phyloP scores from a whole-genome alignment of 2,797 vertebrate species.

The Sebastes trivittatus region DNA sequence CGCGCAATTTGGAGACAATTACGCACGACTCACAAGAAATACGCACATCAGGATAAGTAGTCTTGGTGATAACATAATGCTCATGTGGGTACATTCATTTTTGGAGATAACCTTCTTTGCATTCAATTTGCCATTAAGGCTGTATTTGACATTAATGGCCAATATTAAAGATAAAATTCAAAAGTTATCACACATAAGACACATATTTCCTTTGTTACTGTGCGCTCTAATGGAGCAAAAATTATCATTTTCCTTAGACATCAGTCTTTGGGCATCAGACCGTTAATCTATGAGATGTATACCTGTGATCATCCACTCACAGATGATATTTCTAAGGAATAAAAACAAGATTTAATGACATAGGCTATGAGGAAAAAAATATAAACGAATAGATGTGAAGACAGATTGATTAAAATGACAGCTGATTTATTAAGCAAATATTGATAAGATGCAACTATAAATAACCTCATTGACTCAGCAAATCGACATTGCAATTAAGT shows the following conservation, averaged over 20 bases:
- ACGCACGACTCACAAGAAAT: slow-evolving; percentile 33
- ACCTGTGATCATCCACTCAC: neutral
- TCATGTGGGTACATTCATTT: neutral
- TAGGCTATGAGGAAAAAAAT: too few species aligned
- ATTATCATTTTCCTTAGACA: too few species aligned
- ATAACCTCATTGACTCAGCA: slow-evolving; percentile 43
- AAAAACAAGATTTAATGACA: neutral
- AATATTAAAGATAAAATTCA: too few species aligned
- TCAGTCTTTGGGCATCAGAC: slow-evolving; percentile 15
- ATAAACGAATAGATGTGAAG: neutral
- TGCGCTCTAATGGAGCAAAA: too few species aligned
- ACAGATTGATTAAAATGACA: neutral
- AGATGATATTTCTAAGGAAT: neutral
- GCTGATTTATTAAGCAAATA: neutral
- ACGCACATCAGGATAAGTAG: slow-evolving; percentile 19
- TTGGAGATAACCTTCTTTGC: slow-evolving; percentile 1
- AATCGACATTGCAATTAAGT: slow-evolving; percentile 74
- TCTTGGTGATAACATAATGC: slow-evolving; percentile 17
- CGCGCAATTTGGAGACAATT: slow-evolving; percentile 48
- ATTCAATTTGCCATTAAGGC: too few species aligned
- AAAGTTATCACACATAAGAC: too few species aligned
- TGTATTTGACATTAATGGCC: neutral
- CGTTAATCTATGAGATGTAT: neutral
- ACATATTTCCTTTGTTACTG: too few species aligned
- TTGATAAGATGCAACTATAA: neutral